Evolutionary conservation across 37 sponge, comb jelly and placozoan genomes (phyloP), one percentile per base, ranked within the genome.

Genomic region (Diacarnus erythraeanus): DNA sequence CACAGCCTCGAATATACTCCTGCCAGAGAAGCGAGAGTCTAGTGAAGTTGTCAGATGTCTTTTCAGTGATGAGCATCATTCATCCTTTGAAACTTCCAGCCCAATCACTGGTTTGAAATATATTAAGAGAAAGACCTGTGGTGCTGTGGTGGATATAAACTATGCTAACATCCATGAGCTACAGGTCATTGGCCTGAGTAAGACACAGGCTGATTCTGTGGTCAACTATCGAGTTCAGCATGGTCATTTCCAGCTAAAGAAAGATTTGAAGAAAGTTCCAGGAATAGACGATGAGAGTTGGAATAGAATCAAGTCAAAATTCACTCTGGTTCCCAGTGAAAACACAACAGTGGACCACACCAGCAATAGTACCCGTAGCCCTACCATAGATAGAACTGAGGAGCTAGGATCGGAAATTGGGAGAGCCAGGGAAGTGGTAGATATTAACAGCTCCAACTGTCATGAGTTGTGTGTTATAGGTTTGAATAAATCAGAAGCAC

Each of bases 21-120:
- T n/a, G n/a, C n/a, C n/a, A n/a, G n/a, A n/a, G n/a, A n/a, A n/a
- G n/a, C n/a, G n/a, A 31, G 36, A 71, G 1, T 18, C 36, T 22
- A 41, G 57, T 25, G 59, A 70, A 23, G 72, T 76, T 37, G 33
- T 71, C 44, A 71, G 72, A 17, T 34, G 31, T 8, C 9, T 66
- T 3, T 66, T 29, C 31, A 66, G 35, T 27, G 67, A 34, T 9
- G 36, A 66, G 61, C n/a, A n/a, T n/a, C n/a, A n/a, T n/a, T n/a
- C n/a, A n/a, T n/a, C n/a, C n/a, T n/a, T n/a, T n/a, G n/a, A n/a
- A n/a, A n/a, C n/a, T n/a, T n/a, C n/a, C n/a, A n/a, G n/a, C n/a
- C n/a, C n/a, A n/a, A n/a, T n/a, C n/a, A n/a, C n/a, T n/a, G n/a
- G n/a, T n/a, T n/a, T n/a, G n/a, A n/a, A n/a, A n/a, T n/a, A n/a